Evolutionary conservation across 2,888 invertebrate species (phyloP), one percentile per base, ranked within the genome.

Genomic region (Hirtodrosophila cameraria): DNA sequence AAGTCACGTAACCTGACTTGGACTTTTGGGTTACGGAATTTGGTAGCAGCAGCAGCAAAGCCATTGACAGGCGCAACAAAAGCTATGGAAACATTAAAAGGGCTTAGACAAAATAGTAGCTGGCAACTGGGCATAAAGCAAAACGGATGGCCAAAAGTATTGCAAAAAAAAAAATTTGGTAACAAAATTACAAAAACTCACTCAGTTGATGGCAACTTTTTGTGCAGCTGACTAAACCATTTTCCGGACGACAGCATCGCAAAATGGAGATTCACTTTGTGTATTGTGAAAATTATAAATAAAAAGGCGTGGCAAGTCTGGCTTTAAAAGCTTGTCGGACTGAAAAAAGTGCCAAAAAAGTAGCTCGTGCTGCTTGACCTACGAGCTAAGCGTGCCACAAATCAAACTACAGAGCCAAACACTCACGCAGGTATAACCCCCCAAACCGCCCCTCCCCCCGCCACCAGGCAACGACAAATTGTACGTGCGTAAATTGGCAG

Each of bases 401-500:
- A 70, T 71, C 72, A 70, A 66, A 48, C 46, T 35, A 46, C 20
- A 43, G 8, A 30, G 31, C 28, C 31, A 12, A n/a, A 23, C 36
- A 30, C 13, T 36, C 35, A 62, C 43, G 52, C 31, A 39, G 35
- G 20, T 11, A 7, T 13, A 23, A 3, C 12, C 23, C 1, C 6
- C 39, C 13, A 13, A 33, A 3, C 27, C 30, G 11, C 1, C 1
- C n/a, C 31, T 9, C 15, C 1, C 1, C 6, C 8, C 43, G 12
- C 13, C 7, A 28, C 39, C 36, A 11, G 50, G 33, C 42, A 49
- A 18, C 64, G 63, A 66, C 64, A 60, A 72, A 49, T 74, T 72
- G 80, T 72, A 85, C 77, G 86, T 85, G 86, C 82, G 83, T 85
- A 75, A 80, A 82, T 80, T 75, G 75, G 66, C 68, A 46, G 76